A percentile compares a stretch with the other conserved stretches of the same genome.
These are phyloP conservation scores for Hipparchia sbordonii DNA, from an alignment of 2,888 invertebrate species.

Conservation along the genomic window DNA sequence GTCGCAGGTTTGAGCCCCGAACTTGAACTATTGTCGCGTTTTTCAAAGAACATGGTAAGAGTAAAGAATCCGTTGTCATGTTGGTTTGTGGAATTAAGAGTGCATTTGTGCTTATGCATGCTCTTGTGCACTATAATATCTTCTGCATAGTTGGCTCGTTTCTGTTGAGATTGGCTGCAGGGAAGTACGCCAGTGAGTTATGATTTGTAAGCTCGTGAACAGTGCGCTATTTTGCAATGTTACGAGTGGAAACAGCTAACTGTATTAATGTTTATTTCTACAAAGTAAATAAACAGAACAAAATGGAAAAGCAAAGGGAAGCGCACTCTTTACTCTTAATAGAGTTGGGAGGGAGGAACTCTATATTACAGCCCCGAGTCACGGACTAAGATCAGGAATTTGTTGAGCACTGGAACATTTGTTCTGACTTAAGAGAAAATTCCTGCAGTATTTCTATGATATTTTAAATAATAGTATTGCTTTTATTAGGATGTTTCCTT, in stretches of 20 bases:
- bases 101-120: too few relatives aligned
- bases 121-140: too few relatives aligned
- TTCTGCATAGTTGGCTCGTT: too few relatives aligned
- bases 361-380: not conserved
- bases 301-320: not conserved
- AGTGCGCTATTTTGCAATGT: not conserved
- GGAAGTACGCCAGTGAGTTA: too few relatives aligned
- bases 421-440: not conserved
- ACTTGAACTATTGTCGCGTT: too few relatives aligned
- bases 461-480: too few relatives aligned
- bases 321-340: not conserved
- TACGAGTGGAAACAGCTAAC: not conserved
- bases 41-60: too few relatives aligned
- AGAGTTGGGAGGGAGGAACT: not conserved
- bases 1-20: too few relatives aligned
- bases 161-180: too few relatives aligned
- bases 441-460: not conserved
- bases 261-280: not conserved
- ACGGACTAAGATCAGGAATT: constrained; percentile 3
- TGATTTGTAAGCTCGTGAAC: not conserved
- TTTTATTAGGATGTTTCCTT: too few relatives aligned
- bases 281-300: constrained; percentile 2
- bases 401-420: not conserved
- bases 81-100: too few relatives aligned
- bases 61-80: too few relatives aligned